Evolutionary conservation across 2,113 vertebrate species (phyloP), one percentile per base, ranked within the genome.

Genomic region (Vanacampus margaritifer): DNA sequence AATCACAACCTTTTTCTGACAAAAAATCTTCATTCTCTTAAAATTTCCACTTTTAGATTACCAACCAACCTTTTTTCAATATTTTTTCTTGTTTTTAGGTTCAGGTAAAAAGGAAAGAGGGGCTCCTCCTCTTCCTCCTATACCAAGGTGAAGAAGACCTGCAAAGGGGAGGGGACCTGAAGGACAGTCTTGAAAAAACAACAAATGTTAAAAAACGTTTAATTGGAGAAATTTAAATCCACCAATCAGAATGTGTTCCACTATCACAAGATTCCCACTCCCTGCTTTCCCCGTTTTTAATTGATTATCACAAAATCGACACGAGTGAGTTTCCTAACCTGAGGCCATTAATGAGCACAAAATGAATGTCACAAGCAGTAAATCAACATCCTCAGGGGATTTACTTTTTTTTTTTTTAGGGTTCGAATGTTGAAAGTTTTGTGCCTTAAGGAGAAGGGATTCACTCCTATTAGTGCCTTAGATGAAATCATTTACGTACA

Each of bases 61-160:
- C 21, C 5, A 43, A 26, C 28, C 14, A 69, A 74, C 64, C 23
- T 36, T 16, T 64, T 1, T 63, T 3, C 1, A n/a, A 11, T 1
- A 77, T 24, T n/a, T 76, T 36, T 74, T 28, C 26, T 58, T 78
- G 4, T 73, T 81, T 84, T 32, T 70, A 98, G 97, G 95, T 79
- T 91, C 95, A 81, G 91, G 85, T 71, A 93, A 93, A 88, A 96
- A 94, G 87, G 95, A 98, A 86, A 90, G 97, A 88, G 96, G 97
- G 39, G 96, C 92, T 1, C 96, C 96, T 1, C 97, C 97, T 0
- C 93, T 98, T 53, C 96, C 96, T 0, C 97, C 97, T 24, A 84
- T 93, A 75, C 94, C 94, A 0, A 97, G 95, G 96, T 98, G 95
- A 98, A 96, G 85, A 85, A 74, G 17, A 53, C 13, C 10, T 64